Evolutionary conservation across 2,888 invertebrate species (phyloP), one percentile per base, ranked within the genome.

Genomic region (Acheta domesticus): DNA sequence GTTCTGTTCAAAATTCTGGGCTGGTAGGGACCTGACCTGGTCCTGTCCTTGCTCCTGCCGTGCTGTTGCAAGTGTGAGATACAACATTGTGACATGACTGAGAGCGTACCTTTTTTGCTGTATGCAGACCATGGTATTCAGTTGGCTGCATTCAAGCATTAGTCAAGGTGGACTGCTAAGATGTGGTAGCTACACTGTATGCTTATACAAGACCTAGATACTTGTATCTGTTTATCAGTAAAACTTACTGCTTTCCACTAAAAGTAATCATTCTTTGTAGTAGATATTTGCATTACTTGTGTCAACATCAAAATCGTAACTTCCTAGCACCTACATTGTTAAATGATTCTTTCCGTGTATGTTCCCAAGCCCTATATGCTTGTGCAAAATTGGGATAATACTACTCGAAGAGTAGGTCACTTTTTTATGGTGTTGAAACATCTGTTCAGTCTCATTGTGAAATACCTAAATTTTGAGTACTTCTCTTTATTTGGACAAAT

Each of bases 151-250:
- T 14, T 8, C 16, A 62, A 62, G 62, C 62, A 62, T 62, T 36
- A 36, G 36, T 36, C 16, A 62, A 62, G 62, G 62, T 62, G 62
- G 62, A 62, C 14, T 14, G 62, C 62, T 62, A 62, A n/a, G n/a
- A 81, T 75, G 76, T 74, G 81, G 80, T 80, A 82, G 82, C 79
- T 82, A 82, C 78, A 80, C 76, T 80, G 80, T 81, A 81, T 81
- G 82, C 82, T 80, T 82, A 81, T 81, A 82, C 76, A 79, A 80
- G 79, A 76, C 77, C 80, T 81, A 80, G 81, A 81, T 78, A 80
- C 77, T 80, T 80, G 79, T 79, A 80, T 81, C 79, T 80, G 77
- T 81, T 82, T 80, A 81, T 78, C 80, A 82, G 80, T 81, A 82
- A 82, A 82, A 78, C 50, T 79, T 78, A 78, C 48, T 79, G 81